phyloP scores from a whole-genome alignment of 2,888 invertebrate species.

The Lasius fuliginosus region DNA sequence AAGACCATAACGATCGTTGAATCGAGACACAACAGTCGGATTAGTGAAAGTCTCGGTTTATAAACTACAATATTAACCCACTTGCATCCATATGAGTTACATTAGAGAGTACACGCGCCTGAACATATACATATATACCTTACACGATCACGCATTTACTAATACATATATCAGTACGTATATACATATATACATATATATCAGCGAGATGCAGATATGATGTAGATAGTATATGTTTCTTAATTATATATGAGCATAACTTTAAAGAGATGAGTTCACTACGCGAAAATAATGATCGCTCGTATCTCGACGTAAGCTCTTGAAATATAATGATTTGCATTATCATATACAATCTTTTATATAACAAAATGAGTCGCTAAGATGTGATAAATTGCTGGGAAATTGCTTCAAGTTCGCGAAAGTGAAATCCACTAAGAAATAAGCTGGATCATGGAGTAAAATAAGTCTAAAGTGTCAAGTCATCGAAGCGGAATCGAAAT shows the following conservation, averaged over 20 bases:
- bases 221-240: not conserved
- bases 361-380: slow-evolving; percentile 8
- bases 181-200: not conserved
- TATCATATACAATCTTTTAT: not conserved
- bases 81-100: slow-evolving; percentile 1
- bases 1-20: slow-evolving; percentile 12
- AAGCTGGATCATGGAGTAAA: slow-evolving; percentile 30
- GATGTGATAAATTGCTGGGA: slow-evolving; percentile 14
- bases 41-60: slow-evolving; percentile 47
- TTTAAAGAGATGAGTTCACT: not conserved
- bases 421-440: slow-evolving; percentile 41
- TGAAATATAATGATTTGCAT: not conserved
- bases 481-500: slow-evolving; percentile 44
- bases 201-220: not conserved
- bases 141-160: not conserved
- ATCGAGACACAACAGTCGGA: not conserved
- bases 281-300: not conserved
- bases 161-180: not conserved
- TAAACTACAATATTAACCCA: slow-evolving; percentile 7
- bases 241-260: not conserved
- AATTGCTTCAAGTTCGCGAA: slow-evolving; percentile 40
- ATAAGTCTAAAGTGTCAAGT: not conserved
- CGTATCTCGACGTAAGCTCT: not conserved
- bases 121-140: not conserved
- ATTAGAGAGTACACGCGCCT: not conserved